Evolutionary conservation across 37 sponge, comb jelly and placozoan genomes (phyloP), one percentile per base, ranked within the genome.

Genomic region (Halichondria panicea): DNA sequence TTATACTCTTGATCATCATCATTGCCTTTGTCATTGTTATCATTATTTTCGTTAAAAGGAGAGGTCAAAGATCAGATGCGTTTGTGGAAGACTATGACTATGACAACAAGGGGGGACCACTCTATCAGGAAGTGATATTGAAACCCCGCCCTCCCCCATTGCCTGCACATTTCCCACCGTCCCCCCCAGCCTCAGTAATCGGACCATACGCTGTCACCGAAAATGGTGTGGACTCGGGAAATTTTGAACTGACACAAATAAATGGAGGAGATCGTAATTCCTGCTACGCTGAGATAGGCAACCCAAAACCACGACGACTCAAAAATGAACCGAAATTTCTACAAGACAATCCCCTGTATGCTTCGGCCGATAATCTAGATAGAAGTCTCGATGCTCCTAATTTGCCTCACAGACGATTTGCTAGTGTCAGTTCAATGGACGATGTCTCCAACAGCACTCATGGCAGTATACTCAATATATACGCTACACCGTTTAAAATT

Each of bases 301-400:
- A 58, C 25, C 19, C 60, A 7, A 58, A 7, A n/a, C 60, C 60
- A 21, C 12, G 12, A 27, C 15, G 60, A 24, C 60, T 58, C 19
- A 58, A 11, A 12, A 58, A 30, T 33, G 57, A 76, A 45, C 55
- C 62, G 12, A 22, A 50, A 11, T 75, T 50, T 41, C 70, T 86
- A 15, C 53, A 73, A 36, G 62, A 58, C 9, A 86, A 86, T 57
- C 87, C 87, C 0, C 57, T 86, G 62, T 86, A 86, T 56, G 67
- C 69, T 2, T 86, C 87, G 2, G 66, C 75, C 21, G 81, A 86
- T 32, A 43, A 73, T 11, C 55, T 86, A 15, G 53, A 28, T 30
- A 13, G n/a, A 38, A 38, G 7, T 33, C n/a, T n/a, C n/a, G 39
- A 43, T 2, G 3, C 39, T 31, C 32, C 40, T 2, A 35, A 55